A percentile compares a stretch with the other conserved stretches of the same genome.
Conservation (phyloP, 2,888 invertebrate species). For the Cephus pulcher region DNA sequence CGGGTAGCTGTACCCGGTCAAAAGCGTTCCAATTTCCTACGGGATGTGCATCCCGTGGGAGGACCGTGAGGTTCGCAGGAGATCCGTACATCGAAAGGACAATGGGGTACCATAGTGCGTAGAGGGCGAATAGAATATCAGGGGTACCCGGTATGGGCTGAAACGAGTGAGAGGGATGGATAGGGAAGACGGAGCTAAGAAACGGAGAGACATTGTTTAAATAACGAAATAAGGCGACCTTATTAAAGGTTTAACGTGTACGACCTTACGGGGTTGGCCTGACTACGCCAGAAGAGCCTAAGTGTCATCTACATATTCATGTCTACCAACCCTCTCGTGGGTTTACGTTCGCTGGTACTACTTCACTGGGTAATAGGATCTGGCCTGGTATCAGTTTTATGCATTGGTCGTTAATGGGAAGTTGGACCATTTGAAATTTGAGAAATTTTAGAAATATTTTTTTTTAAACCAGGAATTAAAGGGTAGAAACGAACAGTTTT, state of each 20-base stretch:
- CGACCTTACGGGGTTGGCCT: conserved; percentile 29
- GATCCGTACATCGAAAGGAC: too few species aligned
- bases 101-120: neutral
- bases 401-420: neutral
- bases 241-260: conserved; percentile 24
- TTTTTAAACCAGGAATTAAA: neutral
- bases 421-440: neutral
- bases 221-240: neutral
- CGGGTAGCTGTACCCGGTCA: neutral
- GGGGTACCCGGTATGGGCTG: neutral
- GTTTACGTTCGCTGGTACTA: neutral
- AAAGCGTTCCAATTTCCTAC: neutral
- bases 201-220: neutral
- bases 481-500: neutral
- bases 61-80: neutral
- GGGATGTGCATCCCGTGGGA: neutral
- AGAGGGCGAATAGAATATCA: neutral
- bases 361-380: neutral
- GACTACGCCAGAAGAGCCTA: conserved; percentile 36
- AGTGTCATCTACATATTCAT: conserved; percentile 56
- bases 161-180: neutral
- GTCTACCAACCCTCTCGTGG: conserved; percentile 23
- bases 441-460: neutral
- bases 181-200: neutral
- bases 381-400: neutral